These are phyloP conservation scores for Penaeus indicus DNA, from an alignment of 1,140 invertebrate genomes.

Conservation along the genomic window DNA sequence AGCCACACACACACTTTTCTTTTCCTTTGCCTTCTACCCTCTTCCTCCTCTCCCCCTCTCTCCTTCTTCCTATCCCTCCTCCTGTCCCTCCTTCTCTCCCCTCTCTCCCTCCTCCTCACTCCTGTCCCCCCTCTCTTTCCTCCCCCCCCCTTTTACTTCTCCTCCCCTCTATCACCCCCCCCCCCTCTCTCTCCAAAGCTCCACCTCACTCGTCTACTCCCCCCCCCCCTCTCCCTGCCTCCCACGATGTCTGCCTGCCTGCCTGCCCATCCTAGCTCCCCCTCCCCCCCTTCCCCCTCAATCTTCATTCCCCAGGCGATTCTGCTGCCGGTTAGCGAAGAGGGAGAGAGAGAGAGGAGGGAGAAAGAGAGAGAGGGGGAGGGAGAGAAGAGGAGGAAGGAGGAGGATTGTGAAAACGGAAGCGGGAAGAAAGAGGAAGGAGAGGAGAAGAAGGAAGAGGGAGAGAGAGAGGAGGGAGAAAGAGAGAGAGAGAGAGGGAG, in stretches of 20 bases:
- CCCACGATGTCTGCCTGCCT: too few relatives aligned
- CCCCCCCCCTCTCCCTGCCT: too few relatives aligned
- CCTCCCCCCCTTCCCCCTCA: conserved; percentile 5
- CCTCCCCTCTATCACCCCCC: neutral
- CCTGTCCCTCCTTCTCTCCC: neutral
- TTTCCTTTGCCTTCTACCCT: neutral
- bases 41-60: too few relatives aligned
- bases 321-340: neutral
- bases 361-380: too few relatives aligned
- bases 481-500: too few relatives aligned
- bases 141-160: neutral
- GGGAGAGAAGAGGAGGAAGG: too few relatives aligned
- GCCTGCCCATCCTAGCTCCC: neutral
- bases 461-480: too few relatives aligned
- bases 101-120: too few relatives aligned
- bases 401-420: too few relatives aligned
- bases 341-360: too few relatives aligned
- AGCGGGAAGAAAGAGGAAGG: neutral
- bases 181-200: conserved; percentile 27
- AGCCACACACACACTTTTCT: neutral
- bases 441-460: too few relatives aligned
- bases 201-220: neutral
- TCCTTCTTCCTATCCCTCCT: neutral
- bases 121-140: neutral
- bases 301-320: conserved; percentile 47